Conservation (phyloP, 1,140 invertebrate species). For the Ericerus pela region DNA sequence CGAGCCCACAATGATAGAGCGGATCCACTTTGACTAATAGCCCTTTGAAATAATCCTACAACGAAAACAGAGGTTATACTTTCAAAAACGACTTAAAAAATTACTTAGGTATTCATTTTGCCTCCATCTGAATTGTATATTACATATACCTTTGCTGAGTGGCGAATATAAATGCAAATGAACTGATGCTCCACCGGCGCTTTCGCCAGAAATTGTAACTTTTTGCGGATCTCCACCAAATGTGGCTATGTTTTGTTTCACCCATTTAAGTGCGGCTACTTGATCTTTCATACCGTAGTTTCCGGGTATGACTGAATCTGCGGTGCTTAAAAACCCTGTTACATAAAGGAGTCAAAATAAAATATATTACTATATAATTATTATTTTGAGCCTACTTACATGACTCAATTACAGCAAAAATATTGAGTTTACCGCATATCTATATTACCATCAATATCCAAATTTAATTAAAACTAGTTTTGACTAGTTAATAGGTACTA, state of each 20-base stretch:
- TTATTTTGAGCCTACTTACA: no score
- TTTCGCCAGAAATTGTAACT: slow-evolving; percentile 21
- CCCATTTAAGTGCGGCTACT: slow-evolving; percentile 20
- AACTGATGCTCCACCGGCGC: slow-evolving; percentile 16
- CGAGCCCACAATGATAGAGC: slow-evolving; percentile 29
- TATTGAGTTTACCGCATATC: no score
- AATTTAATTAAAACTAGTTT: no score
- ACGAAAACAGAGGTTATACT: neutral
- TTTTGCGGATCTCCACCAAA: slow-evolving; percentile 20
- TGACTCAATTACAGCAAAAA: no score
- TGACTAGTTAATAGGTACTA: no score
- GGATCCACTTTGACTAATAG: slow-evolving; percentile 35
- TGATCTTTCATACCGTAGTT: slow-evolving; percentile 23
- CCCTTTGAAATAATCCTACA: slow-evolving; percentile 29
- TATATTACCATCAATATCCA: no score
- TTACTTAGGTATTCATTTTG: no score
- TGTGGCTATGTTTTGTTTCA: slow-evolving; percentile 19
- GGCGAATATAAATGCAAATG: slow-evolving; percentile 20
- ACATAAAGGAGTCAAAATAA: slow-evolving; percentile 31
- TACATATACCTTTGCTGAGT: slow-evolving; percentile 31
- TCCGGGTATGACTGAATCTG: slow-evolving; percentile 15
- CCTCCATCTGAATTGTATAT: no score
- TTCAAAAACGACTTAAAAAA: no score
- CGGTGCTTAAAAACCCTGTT: slow-evolving; percentile 22
- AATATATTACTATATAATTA: no score